phyloP scores from a whole-genome alignment of 2,797 vertebrate species.

The Allobates femoralis region DNA sequence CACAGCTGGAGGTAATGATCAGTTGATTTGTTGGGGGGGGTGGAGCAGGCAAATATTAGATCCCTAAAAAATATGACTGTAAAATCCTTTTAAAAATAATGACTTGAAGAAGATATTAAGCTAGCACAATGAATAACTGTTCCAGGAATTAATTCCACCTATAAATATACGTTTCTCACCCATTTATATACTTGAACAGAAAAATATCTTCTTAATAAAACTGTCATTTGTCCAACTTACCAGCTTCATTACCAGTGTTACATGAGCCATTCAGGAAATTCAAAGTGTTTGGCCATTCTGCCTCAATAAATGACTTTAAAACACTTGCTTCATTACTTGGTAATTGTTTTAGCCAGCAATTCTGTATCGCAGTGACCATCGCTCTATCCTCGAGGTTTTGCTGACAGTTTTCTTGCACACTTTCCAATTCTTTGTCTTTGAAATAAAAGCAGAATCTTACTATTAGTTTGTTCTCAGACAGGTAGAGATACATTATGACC shows the following conservation, averaged over 20 bases:
- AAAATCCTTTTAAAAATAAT: too few relatives aligned
- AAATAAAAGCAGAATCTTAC: background rate
- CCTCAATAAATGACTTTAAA: conserved; percentile 50
- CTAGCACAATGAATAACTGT: too few relatives aligned
- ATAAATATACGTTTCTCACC: background rate
- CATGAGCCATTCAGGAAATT: conserved; percentile 61
- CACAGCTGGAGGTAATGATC: too few relatives aligned
- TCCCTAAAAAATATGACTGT: too few relatives aligned
- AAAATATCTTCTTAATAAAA: background rate
- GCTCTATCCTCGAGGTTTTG: conserved; percentile 21
- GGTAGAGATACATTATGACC: too few relatives aligned
- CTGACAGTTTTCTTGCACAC: conserved; percentile 19
- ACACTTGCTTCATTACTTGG: conserved; percentile 58
- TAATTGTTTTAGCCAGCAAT: conserved; percentile 54
- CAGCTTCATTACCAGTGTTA: conserved; percentile 60
- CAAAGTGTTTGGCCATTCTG: conserved; percentile 59
- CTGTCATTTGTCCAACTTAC: conserved; percentile 54
- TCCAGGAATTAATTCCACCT: background rate
- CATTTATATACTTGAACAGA: background rate
- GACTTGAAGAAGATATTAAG: too few relatives aligned
- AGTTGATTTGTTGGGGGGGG: too few relatives aligned
- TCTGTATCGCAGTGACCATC: conserved; percentile 60
- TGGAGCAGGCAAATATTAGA: too few relatives aligned
- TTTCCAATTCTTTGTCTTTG: conserved; percentile 9
- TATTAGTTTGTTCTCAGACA: background rate